A percentile compares a stretch with the other conserved stretches of the same genome.
Evolutionary conservation across 2,888 invertebrate genomes (phyloP).

Genomic region (Iselma pallidipennis): DNA sequence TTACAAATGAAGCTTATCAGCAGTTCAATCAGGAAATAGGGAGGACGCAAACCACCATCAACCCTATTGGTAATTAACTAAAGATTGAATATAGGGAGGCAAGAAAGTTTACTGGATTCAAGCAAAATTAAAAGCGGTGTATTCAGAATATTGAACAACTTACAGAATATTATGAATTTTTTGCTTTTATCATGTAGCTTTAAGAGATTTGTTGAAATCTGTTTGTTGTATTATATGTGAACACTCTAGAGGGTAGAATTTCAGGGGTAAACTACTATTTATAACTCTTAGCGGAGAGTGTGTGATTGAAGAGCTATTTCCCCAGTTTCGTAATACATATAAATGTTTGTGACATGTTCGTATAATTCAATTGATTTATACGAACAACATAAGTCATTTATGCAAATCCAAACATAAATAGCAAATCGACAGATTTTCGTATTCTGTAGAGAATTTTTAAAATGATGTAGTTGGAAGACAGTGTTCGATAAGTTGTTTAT

Average conservation of each 20-base stretch:
- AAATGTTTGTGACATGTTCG: not conserved
- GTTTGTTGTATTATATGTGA: not conserved
- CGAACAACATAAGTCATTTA: not conserved
- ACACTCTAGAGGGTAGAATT: not conserved
- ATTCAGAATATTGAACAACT: constrained; percentile 7
- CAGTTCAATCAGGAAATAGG: constrained; percentile 12
- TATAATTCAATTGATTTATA: constrained; percentile 1
- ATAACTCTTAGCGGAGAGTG: not conserved
- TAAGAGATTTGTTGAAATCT: too few species aligned
- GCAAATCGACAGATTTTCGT: too few species aligned
- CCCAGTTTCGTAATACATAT: not conserved
- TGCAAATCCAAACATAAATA: too few species aligned
- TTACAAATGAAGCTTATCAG: constrained; percentile 21
- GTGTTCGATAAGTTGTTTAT: not conserved
- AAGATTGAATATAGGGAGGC: constrained; percentile 18
- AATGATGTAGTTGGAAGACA: not conserved
- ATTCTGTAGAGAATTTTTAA: too few species aligned
- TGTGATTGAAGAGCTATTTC: constrained; percentile 1
- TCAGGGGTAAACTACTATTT: not conserved
- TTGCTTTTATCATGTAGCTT: not conserved
- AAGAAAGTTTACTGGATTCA: not conserved
- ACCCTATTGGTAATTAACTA: constrained; percentile 20
- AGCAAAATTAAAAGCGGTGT: constrained; percentile 6
- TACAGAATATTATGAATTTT: constrained; percentile 5
- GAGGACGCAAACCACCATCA: constrained; percentile 1